A percentile compares a stretch with the other conserved stretches of the same genome.
Evolutionary conservation across 1,140 invertebrate genomes (phyloP).

Genomic region (Cyclargus thomasi): DNA sequence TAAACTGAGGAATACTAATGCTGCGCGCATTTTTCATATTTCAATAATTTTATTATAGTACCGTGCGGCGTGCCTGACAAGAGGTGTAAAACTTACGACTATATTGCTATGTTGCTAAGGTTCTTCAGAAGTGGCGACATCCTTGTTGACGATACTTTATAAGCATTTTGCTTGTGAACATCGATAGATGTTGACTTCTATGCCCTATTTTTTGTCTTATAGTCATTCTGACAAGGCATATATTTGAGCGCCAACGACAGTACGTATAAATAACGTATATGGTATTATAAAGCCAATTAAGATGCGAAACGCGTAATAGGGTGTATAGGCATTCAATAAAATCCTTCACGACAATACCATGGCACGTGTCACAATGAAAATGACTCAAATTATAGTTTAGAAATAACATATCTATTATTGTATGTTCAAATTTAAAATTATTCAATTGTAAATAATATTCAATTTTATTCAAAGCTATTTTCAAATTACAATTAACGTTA

Average conservation of each 20-base stretch:
- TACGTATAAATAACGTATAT: constrained; percentile 29
- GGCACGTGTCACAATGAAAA: constrained; percentile 47
- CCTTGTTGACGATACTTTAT: background rate
- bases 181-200: background rate
- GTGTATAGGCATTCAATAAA: constrained; percentile 34
- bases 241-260: background rate
- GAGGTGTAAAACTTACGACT: no score
- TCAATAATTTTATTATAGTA: background rate
- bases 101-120: no score
- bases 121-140: no score
- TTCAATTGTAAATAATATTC: no score
- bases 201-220: background rate
- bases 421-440: no score
- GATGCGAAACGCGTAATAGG: constrained; percentile 44
- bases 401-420: no score
- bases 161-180: background rate
- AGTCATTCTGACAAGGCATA: background rate
- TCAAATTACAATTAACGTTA: no score
- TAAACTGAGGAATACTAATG: background rate
- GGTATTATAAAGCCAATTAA: constrained; percentile 45
- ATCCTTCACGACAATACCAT: constrained; percentile 36
- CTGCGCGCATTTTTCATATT: background rate
- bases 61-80: no score
- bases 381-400: background rate
- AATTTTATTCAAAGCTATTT: no score